Conservation (phyloP, 2,888 invertebrate species). For the Amphipyra berbera region DNA sequence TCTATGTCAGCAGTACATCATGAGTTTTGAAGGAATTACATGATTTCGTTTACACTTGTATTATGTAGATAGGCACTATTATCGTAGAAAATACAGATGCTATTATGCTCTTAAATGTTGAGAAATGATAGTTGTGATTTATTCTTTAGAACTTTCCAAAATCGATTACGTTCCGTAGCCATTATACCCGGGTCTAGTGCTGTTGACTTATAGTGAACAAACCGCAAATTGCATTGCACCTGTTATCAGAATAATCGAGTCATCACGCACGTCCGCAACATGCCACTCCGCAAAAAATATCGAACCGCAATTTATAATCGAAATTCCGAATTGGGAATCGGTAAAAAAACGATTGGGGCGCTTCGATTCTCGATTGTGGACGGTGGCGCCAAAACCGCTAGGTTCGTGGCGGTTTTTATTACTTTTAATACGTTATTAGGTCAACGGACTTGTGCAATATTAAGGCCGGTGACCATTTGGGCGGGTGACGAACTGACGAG, state of each 20-base stretch:
- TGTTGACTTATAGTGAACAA: constrained; percentile 10
- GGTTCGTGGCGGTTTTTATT: constrained; percentile 41
- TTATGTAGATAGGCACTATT: no score
- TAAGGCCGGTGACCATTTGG: constrained; percentile 48
- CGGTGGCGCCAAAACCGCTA: constrained; percentile 64
- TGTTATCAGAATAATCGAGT: constrained; percentile 25
- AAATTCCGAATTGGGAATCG: constrained; percentile 53
- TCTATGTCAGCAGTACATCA: no score
- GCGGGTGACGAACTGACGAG: constrained; percentile 13
- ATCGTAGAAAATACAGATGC: no score
- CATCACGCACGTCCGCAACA: constrained; percentile 39
- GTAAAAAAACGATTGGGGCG: constrained; percentile 59
- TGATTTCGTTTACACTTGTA: no score
- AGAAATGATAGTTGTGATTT: background rate
- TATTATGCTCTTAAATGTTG: no score
- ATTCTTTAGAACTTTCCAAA: no score
- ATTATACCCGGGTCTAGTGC: background rate
- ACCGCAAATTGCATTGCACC: constrained; percentile 16
- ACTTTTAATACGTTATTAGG: constrained; percentile 60
- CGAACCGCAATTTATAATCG: constrained; percentile 59
- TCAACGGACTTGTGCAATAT: constrained; percentile 59
- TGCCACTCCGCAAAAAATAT: constrained; percentile 43
- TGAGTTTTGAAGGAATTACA: no score
- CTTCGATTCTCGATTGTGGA: constrained; percentile 44
- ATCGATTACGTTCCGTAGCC: no score